A percentile compares a stretch with the other conserved stretches of the same genome.
phyloP scores from a whole-genome alignment of 2,888 invertebrate species.

The Epinotia nisella region DNA sequence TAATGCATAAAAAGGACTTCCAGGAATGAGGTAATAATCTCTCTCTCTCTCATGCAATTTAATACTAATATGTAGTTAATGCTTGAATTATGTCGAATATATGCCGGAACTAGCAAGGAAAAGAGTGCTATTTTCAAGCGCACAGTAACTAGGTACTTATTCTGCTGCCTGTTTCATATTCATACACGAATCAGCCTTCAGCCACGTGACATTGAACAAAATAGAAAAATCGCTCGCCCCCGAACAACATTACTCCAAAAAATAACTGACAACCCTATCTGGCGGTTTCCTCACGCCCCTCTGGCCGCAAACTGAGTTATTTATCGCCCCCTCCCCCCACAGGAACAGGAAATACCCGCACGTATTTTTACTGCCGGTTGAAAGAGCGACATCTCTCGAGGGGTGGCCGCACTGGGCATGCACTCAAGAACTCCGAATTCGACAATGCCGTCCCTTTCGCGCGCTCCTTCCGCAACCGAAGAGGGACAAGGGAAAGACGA shows the following conservation, averaged over 20 bases:
- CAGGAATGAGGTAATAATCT: no score
- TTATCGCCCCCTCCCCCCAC: conserved; percentile 41
- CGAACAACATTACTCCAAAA: conserved; percentile 35
- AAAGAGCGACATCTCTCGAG: conserved; percentile 44
- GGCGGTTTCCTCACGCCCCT: conserved; percentile 39
- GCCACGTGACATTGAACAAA: conserved; percentile 38
- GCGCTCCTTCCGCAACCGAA: not conserved
- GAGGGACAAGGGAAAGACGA: conserved; percentile 14
- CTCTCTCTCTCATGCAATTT: no score
- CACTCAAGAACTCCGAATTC: conserved; percentile 2
- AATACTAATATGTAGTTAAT: no score
- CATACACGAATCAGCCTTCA: conserved; percentile 37
- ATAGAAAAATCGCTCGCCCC: conserved; percentile 33
- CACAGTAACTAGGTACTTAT: not conserved
- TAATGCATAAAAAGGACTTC: not conserved
- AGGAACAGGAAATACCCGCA: conserved; percentile 44
- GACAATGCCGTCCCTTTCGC: conserved; percentile 14
- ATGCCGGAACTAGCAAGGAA: not conserved
- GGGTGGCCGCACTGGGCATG: conserved; percentile 18
- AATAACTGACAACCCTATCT: conserved; percentile 43
- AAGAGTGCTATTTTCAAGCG: not conserved
- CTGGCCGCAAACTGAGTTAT: conserved; percentile 45
- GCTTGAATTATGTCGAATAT: not conserved
- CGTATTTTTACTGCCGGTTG: conserved; percentile 45
- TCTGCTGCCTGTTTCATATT: conserved; percentile 31